A percentile compares a stretch with the other conserved stretches of the same genome.
Conservation (phyloP, 2,888 invertebrate species). For the Thereva unica region DNA sequence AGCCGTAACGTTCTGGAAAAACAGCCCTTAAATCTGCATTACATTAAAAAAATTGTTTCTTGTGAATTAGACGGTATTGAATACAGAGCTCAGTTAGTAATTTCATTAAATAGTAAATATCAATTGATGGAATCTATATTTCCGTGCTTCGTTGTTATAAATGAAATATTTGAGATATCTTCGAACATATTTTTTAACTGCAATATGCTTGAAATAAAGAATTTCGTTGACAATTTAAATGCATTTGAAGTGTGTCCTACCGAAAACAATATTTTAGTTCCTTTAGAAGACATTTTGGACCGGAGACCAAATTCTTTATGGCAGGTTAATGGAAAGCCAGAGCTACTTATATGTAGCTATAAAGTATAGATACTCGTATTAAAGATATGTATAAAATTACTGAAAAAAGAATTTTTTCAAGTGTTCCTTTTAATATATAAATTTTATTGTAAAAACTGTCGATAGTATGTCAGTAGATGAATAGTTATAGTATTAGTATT, state of each 20-base stretch:
- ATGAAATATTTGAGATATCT: conserved; percentile 18
- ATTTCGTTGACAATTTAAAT: conserved; percentile 21
- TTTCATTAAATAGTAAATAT: conserved; percentile 8
- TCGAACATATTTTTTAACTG: conserved; percentile 24
- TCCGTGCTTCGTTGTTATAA: conserved; percentile 7
- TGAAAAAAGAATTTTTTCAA: neutral
- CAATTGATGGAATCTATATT: neutral
- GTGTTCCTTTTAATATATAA: neutral
- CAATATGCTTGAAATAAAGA: conserved; percentile 4
- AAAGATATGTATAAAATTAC: neutral
- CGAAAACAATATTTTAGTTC: neutral
- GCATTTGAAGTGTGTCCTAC: conserved; percentile 15
- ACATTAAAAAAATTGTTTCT: neutral
- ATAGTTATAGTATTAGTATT: conserved; percentile 40
- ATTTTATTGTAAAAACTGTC: no score
- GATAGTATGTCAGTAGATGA: neutral
- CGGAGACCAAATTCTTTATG: conserved; percentile 20
- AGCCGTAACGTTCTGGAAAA: conserved; percentile 3
- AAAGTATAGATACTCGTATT: conserved; percentile 29
- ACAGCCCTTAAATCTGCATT: neutral
- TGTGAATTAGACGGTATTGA: conserved; percentile 3
- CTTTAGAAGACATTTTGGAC: neutral
- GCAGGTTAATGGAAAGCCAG: neutral
- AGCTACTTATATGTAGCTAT: conserved; percentile 13
- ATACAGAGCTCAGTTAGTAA: conserved; percentile 12